Percentiles rank a stretch among this genome's conserved stretches.
These are phyloP conservation scores for Colletes latitarsis DNA, from an alignment of 1,140 invertebrate species.

Conservation along the genomic window DNA sequence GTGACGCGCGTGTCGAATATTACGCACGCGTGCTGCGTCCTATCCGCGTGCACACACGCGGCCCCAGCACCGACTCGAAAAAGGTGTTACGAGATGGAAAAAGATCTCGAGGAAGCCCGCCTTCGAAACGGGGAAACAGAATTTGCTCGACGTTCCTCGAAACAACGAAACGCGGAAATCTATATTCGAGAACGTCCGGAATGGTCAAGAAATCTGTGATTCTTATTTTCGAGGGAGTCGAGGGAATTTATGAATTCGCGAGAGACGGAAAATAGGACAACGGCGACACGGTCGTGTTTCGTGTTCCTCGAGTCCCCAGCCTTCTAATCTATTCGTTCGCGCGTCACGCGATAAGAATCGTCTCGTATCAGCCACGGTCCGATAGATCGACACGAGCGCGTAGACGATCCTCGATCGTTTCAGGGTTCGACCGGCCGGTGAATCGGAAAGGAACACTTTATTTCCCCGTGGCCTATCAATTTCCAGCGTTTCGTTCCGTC, in stretches of 20 bases:
- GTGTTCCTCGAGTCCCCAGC: background rate
- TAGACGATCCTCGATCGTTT: background rate
- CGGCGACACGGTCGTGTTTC: too few species aligned
- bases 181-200: background rate
- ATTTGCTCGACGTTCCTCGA: conserved; percentile 14
- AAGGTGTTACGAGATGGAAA: conserved; percentile 25
- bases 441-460: too few species aligned
- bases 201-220: too few species aligned
- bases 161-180: conserved; percentile 12
- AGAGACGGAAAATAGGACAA: too few species aligned
- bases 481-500: conserved; percentile 4
- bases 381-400: background rate
- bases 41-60: conserved; percentile 7
- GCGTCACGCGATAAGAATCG: background rate
- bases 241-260: background rate
- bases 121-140: background rate
- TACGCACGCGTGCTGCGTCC: conserved; percentile 56
- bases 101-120: background rate
- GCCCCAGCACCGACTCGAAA: background rate
- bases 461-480: conserved; percentile 3
- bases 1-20: conserved; percentile 66
- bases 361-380: background rate
- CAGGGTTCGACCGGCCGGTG: too few species aligned
- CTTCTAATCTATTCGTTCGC: conserved; percentile 1
- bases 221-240: background rate